Evolutionary conservation across 2,113 vertebrate species (phyloP).

Genomic region (Aythya baeri): DNA sequence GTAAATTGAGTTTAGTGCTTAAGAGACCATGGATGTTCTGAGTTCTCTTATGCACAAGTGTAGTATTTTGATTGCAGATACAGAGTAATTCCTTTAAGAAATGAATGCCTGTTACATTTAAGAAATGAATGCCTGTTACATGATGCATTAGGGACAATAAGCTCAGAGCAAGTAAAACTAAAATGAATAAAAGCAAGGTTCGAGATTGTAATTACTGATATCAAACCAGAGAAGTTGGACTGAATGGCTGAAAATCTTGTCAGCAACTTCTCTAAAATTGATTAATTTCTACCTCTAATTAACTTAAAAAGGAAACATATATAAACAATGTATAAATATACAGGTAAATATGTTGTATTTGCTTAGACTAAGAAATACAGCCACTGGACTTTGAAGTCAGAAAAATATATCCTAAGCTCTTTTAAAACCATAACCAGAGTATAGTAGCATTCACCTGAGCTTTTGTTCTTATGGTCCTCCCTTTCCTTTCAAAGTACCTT

Average conservation of each 20-base stretch:
- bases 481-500: not conserved
- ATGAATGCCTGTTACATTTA: not conserved
- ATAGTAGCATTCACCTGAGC: not conserved
- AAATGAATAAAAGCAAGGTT: not conserved
- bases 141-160: not conserved
- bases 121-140: not conserved
- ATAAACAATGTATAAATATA: not conserved
- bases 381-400: constrained; percentile 11
- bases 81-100: not conserved
- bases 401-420: not conserved
- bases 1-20: not conserved
- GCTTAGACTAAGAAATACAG: constrained; percentile 12
- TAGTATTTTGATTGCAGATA: not conserved
- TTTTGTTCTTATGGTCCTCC: not conserved
- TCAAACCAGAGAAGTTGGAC: not conserved
- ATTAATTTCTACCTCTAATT: not conserved
- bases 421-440: not conserved
- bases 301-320: constrained; percentile 2
- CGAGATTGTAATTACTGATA: not conserved
- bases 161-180: not conserved
- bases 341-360: constrained; percentile 6
- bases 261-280: not conserved
- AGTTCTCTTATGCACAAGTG: not conserved
- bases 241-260: constrained; percentile 35
- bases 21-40: not conserved